Base-by-base conservation (phyloP, 1,140 invertebrate genomes). In the Bombus balteatus region DNA sequence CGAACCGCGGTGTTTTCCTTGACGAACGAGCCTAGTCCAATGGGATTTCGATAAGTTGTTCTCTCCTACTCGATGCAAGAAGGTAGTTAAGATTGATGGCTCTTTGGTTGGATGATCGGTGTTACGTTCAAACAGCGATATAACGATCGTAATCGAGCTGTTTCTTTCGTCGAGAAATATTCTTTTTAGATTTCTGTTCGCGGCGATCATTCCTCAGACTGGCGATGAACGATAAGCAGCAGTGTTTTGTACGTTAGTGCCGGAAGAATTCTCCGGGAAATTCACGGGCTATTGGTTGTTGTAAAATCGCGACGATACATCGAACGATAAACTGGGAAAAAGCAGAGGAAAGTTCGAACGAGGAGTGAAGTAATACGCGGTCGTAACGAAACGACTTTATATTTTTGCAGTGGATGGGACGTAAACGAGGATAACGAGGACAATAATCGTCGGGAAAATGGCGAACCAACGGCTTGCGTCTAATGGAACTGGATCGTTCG, bases 31-130 rank as follows among this genome's bases (percentile, higher is more conserved):
- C 77, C 77, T 9, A 53, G 68, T 65, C 41, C 76, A 65, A 85
- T 85, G 77, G 83, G 68, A 85, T 85, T 80, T 78, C 83, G 83
- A 85, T 80, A 85, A 85, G 53, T 80, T 80, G 79, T 79, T 66
- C 65, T 32, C 12, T 28, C 66, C 53, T 66, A 34, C 53, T 72
- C 76, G 76, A 65, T 37, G 39, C 57, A 28, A 10, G 41, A 15
- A 18, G 13, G 32, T 84, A 71, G 47, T 79, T 71, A 22, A 80
- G 83, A 85, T 85, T 72, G 83, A 85, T 85, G 83, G 32, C 70
- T 62, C 41, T 39, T 53, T 37, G 76, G 53, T 37, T 28, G 75
- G 66, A 47, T 71, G 74, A 84, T 79, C 74, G 66, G 47, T 57
- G 82, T 59, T 71, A 43, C 37, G 57, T 41, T 43, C 59, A 59